Evolutionary conservation across 2,888 invertebrate genomes (phyloP), one percentile per base, ranked within the genome.

Genomic region (Drosophila mayaguana): DNA sequence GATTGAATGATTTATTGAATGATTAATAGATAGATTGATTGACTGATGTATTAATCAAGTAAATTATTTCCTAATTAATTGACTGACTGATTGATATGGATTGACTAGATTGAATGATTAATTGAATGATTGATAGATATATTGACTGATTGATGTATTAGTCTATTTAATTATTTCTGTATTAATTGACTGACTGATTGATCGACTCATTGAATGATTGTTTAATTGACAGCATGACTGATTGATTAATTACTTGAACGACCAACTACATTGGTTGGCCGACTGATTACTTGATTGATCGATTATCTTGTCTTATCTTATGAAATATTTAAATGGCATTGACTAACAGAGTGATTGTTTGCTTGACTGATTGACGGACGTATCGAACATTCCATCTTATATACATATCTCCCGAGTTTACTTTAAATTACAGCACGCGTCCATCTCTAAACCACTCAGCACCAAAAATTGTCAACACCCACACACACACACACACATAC

Each of bases 381-480:
- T 12, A 32, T 12, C 32, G 12, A n/a, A 5, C n/a, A 2, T 5
- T 48, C 2, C 4, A 3, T 28, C n/a, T 25, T 16, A 2, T 9
- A 2, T 16, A 16, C 28, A 28, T 28, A 25, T 46, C 25, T 25
- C 28, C 5, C 8, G 5, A n/a, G 28, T 18, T 7, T n/a, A 11
- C 11, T 0, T 25, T 11, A 18, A 18, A 14, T 34, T 36, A 9
- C 12, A 34, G 16, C 36, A 51, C 40, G 54, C 40, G 12, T 3
- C n/a, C 54, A 54, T 54, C 54, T 40, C 54, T 54, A 28, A 54
- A 12, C 2, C 77, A 75, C 54, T 71, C 64, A 54, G 62, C 53
- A 34, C 68, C 67, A 63, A 81, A 75, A 76, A 80, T 75, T 75
- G 75, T 75, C 78, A 63, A 62, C 50, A 54, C 62, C 43, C 46